Percentiles rank a stretch among this genome's conserved stretches.
phyloP scores from a whole-genome alignment of 2,888 invertebrate species.

The Tricholauxania praeusta region DNA sequence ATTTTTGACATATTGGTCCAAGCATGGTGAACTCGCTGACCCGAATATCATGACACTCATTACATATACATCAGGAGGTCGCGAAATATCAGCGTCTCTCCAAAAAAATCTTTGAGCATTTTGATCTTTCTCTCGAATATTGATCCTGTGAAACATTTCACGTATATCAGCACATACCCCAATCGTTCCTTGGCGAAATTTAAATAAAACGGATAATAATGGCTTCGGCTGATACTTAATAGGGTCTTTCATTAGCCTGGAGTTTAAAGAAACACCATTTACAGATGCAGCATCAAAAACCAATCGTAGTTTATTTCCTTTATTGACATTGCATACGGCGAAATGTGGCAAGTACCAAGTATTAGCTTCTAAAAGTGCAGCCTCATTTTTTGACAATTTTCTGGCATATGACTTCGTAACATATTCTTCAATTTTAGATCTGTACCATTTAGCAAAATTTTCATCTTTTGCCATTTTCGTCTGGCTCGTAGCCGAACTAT shows the following conservation, averaged over 20 bases:
- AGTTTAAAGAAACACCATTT: constrained; percentile 2
- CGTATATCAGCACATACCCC: constrained; percentile 41
- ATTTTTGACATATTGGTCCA: constrained; percentile 42
- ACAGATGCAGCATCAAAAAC: constrained; percentile 41
- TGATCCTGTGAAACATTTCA: constrained; percentile 40
- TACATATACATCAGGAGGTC: constrained; percentile 36
- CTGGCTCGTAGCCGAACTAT: too few species aligned
- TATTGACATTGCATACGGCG: constrained; percentile 44
- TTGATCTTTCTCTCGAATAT: constrained; percentile 39
- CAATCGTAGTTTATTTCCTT: constrained; percentile 37
- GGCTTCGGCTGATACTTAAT: constrained; percentile 39
- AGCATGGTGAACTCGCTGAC: constrained; percentile 39
- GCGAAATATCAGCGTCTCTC: constrained; percentile 33
- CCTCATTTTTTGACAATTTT: constrained; percentile 39
- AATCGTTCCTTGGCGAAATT: constrained; percentile 40
- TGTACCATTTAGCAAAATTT: constrained; percentile 38
- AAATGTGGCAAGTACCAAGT: constrained; percentile 48
- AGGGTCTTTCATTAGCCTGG: constrained; percentile 36
- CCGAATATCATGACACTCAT: constrained; percentile 45
- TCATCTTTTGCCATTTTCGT: constrained; percentile 43
- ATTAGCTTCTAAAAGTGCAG: not conserved
- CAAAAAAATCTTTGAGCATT: constrained; percentile 42
- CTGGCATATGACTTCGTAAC: constrained; percentile 46
- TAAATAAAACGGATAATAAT: constrained; percentile 40
- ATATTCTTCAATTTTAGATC: constrained; percentile 42